phyloP scores from a whole-genome alignment of 2,113 vertebrate genomes.

The Lasiurus cinereus region DNA sequence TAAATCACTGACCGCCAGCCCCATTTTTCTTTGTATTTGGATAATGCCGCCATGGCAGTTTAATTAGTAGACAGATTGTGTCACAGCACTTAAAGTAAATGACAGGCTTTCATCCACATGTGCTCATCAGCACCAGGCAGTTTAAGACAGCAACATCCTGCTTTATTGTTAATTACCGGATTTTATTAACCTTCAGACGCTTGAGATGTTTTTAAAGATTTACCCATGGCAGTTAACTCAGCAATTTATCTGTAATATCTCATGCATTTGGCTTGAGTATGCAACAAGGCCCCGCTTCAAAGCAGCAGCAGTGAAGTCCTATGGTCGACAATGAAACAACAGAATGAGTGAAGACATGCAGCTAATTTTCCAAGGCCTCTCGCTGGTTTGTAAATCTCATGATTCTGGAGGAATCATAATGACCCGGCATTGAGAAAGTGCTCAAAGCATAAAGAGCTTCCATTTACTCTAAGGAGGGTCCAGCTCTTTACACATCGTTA shows the following conservation, averaged over 20 bases:
- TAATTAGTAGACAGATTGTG: conserved; percentile 62
- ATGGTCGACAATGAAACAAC: conserved; percentile 24
- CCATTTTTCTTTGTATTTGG: conserved; percentile 45
- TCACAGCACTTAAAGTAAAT: conserved; percentile 42
- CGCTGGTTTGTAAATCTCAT: conserved; percentile 45
- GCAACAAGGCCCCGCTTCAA: conserved; percentile 48
- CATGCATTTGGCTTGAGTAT: conserved; percentile 49
- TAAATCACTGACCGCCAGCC: conserved; percentile 22
- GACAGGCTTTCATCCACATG: conserved; percentile 56
- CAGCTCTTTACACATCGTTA: conserved; percentile 52
- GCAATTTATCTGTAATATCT: conserved; percentile 64
- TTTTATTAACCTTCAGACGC: conserved; percentile 76
- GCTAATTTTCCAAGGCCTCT: conserved; percentile 57
- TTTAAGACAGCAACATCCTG: conserved; percentile 20
- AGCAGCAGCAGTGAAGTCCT: not conserved
- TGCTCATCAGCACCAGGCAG: conserved; percentile 53
- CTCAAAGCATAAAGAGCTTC: not conserved
- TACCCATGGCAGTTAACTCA: conserved; percentile 67
- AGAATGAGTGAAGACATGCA: not conserved
- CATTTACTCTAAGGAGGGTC: conserved; percentile 48
- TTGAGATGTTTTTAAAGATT: conserved; percentile 74
- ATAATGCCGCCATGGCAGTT: not conserved
- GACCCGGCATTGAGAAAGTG: not conserved
- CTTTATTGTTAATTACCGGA: conserved; percentile 59
- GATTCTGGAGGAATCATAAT: conserved; percentile 31